Base-by-base conservation (phyloP, 2,888 invertebrate genomes). In the Eristalis tenax region DNA sequence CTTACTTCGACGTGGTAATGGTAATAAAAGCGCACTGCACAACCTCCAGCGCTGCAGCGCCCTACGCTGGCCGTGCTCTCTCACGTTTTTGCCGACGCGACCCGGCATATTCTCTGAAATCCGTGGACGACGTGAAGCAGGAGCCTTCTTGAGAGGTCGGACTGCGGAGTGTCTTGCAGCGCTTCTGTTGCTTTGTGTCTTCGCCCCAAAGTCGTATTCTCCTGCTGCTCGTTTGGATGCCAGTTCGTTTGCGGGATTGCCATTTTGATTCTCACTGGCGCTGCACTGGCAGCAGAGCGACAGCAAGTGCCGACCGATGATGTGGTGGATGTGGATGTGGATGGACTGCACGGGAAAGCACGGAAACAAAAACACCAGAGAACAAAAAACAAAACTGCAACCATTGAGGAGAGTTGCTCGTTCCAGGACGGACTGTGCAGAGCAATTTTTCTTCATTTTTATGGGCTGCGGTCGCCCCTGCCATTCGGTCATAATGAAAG, bases 391-490 rank as follows among this genome's bases (percentile, higher is more conserved):
- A 32, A 77, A 61, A 61, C 43, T 23, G 76, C 22, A 57, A 63
- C 66, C 38, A 70, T 83, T 86, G 76, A 86, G 85, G 50, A 50
- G 50, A 50, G 50, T 8, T 50, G 18, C 18, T 50, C 50, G 50
- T 86, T 86, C 85, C 77, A 83, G 86, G 78, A 78, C 65, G 8
- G 50, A 50, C 50, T n/a, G 57, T 32, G 18, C 40, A 15, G 70
- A 75, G 73, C 69, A 80, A 87, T 87, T 87, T 87, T 87, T 83
- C 87, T 87, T 87, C 83, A 83, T 79, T 87, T 87, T 87, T 87
- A 87, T 87, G 83, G 87, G 83, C 79, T 87, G 87, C 76, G 87
- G 83, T 87, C 76, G 83, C 79, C 83, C 83, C 71, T 83, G 76
- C 83, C 83, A 83, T 80, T 87, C 69, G 76, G 75, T 69, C 75